Base-by-base conservation (phyloP, 2,888 invertebrate genomes). In the Meandrusa payeni region DNA sequence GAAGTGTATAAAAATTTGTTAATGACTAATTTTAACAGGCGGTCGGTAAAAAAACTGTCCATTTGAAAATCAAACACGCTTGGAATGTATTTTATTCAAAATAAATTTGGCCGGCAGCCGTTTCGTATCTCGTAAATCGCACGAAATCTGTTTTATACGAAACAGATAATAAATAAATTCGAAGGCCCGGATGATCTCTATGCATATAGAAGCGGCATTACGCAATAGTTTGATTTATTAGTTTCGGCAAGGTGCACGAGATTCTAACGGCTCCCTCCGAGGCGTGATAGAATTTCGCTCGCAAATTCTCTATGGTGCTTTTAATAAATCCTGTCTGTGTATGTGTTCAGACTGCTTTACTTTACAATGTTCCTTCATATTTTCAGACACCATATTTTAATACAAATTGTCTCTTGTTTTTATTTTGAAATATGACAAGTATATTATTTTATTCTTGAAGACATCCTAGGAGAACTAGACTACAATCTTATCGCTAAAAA, bases 171-270 rank as follows among this genome's bases (percentile, higher is more conserved):
- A 83, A 82, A 83, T 83, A 81, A 82, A 71, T 70, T 61, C 62
- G 67, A 66, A 69, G 72, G 72, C 64, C 59, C 62, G 57, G 59
- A 61, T 60, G 69, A 74, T 72, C 65, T 72, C 64, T 75, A 85
- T 86, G 81, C 85, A 85, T 86, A 82, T 69, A 85, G 68, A 69
- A 69, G 73, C 71, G 64, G 71, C 69, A 80, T 85, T 83, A 81
- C 80, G 79, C 74, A 81, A 82, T 82, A 78, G 76, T 81, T 76
- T 86, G 86, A 86, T 86, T 86, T 86, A 86, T 85, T 68, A 77
- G 73, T 73, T 73, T 73, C 66, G 78, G 77, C 76, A 85, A 86
- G 86, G 85, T 86, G 86, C 78, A 76, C 69, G 58, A 64, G 69
- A 66, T 68, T 71, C 79, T 76, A 77, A 77, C 55, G 64, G 61